Base-by-base conservation (phyloP, 2,888 invertebrate species). In the Euplexia lucipara region DNA sequence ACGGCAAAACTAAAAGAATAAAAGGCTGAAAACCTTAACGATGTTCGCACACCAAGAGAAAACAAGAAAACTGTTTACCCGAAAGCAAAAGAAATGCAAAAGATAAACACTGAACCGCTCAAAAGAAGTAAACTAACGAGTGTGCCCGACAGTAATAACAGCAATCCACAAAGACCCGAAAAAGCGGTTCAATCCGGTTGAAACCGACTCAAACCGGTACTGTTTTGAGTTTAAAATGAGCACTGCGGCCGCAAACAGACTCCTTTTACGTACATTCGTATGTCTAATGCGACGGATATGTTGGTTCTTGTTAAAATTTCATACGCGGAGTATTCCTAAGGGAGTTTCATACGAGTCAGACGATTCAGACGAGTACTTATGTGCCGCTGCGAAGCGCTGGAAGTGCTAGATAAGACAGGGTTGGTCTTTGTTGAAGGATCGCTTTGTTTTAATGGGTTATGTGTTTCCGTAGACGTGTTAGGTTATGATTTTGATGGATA, bases 251-350 rank as follows among this genome's bases (percentile, higher is more conserved):
- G 53, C 52, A 59, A 60, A 54, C 57, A 67, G 53, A 61, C 45
- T 74, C 57, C 57, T 70, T 77, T 65, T 73, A 53, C 48, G 45
- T 45, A 45, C 42, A 56, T 52, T 54, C 71, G 48, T 49, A 51
- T 30, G 54, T 63, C 51, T 68, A 73, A 59, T 35, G 53, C 57
- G 58, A 67, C 73, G 65, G 56, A 77, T 74, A 53, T 62, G 56
- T 22, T 22, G 30, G 73, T 12, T 51, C 74, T 70, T 49, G 76
- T 76, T 74, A 70, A 76, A 77, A 74, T 74, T 76, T 70, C 65
- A 76, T 77, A 66, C 65, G 53, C 51, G 44, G 35, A 42, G 44
- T 70, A 57, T 52, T 70, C 64, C 48, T 51, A 41, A 76, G 61
- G 35, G 65, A 48, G 45, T 47, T 56, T 73, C 59, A 77, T 41